Percentiles rank a stretch among this genome's conserved stretches.
Conservation (phyloP, 1,140 invertebrate species). For the Scaptodrosophila lebanonensis region DNA sequence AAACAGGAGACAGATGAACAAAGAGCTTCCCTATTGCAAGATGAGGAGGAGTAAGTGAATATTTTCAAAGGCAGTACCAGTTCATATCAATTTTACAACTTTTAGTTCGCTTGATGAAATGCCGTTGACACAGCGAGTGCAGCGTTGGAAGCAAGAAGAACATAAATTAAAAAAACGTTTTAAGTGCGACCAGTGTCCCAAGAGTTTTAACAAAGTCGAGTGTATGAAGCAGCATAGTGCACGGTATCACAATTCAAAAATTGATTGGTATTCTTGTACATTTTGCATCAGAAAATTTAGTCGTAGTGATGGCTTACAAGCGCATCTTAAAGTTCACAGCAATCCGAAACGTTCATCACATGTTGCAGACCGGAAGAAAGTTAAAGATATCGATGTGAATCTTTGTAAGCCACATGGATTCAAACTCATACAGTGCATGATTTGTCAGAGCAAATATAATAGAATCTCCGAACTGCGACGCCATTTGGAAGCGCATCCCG, state of each 20-base stretch:
- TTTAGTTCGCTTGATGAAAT: slow-evolving; percentile 50
- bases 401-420: slow-evolving; percentile 61
- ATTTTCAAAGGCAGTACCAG: neutral
- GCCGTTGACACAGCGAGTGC: slow-evolving; percentile 36
- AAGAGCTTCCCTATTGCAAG: neutral
- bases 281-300: slow-evolving; percentile 60
- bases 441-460: slow-evolving; percentile 59
- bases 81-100: neutral
- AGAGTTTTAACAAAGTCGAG: slow-evolving; percentile 40
- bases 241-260: slow-evolving; percentile 32
- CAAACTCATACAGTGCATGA: slow-evolving; percentile 64
- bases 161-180: slow-evolving; percentile 16
- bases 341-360: slow-evolving; percentile 56
- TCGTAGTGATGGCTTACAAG: slow-evolving; percentile 39
- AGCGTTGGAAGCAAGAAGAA: slow-evolving; percentile 40
- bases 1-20: slow-evolving; percentile 33
- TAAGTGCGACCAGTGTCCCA: slow-evolving; percentile 42
- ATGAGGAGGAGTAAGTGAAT: slow-evolving; percentile 39
- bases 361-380: slow-evolving; percentile 53
- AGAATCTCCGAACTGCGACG: slow-evolving; percentile 52
- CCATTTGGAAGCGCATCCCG: slow-evolving; percentile 50
- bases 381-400: slow-evolving; percentile 56
- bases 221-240: slow-evolving; percentile 44
- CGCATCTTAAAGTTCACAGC: slow-evolving; percentile 50
- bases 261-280: slow-evolving; percentile 42